Base-by-base conservation (phyloP, 2,113 vertebrate species). In the Herpailurus yagouaroundi region DNA sequence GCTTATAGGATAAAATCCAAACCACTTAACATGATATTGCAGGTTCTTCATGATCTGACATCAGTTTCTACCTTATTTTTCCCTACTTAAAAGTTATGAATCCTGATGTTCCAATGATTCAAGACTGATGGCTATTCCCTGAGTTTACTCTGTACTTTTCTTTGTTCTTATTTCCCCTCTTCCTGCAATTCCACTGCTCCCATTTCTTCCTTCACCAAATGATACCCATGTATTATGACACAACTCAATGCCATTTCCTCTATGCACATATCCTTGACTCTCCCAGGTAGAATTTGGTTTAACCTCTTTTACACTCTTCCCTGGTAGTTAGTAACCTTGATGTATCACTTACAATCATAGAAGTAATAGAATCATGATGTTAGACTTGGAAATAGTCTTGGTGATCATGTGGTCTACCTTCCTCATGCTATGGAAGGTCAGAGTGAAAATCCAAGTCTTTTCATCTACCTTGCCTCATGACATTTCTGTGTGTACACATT, bases 381-480 rank as follows among this genome's bases (percentile, higher is more conserved):
- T 92, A 97, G 41, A 79, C 23, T 89, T 93, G 57, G 60, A 89
- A 93, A 71, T 63, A 41, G 14, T 73, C n/a, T 83, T 95, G 84
- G 33, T 69, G 16, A 84, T 71, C 27, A 89, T 41, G 29, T 79
- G 50, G 11, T 69, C n/a, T 6, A 68, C 50, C 25, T 76, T 88
- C 12, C n/a, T 77, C 48, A 88, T 76, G 68, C 10, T 82, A 29
- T 84, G 50, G 33, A 89, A 52, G 48, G 36, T 33, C 38, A 83
- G 15, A 92, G 41, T 7, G 23, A 92, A 14, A 89, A 89, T 55
- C 27, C 29, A 71, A n/a, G 12, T 89, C 68, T 92, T 95, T 89
- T 77, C 69, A 79, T 95, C 36, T 95, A 27, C 29, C 13, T 90
- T 94, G 66, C 4, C 16, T 97, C 31, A 27, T 91, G 52, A 85